These are phyloP conservation scores for Steinernema scapterisci DNA, from an alignment of 2,888 invertebrate genomes.

Conservation along the genomic window DNA sequence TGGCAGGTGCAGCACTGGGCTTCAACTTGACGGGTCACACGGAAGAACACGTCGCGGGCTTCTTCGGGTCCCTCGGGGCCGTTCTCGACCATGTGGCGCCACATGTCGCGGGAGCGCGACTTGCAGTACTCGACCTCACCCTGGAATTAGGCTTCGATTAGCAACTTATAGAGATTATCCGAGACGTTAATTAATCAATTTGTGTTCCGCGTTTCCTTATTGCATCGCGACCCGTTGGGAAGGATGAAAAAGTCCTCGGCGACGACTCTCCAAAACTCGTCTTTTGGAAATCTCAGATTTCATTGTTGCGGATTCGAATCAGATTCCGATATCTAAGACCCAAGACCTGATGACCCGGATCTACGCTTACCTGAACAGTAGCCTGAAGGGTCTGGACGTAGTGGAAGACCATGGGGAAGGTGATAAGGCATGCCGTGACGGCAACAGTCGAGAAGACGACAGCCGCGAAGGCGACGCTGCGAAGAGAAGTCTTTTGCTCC, in stretches of 20 bases:
- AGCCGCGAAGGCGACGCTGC: slow-evolving; percentile 64
- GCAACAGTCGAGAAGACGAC: slow-evolving; percentile 67
- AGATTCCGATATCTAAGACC: too few species aligned
- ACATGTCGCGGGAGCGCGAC: slow-evolving; percentile 57
- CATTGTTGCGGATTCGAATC: too few species aligned
- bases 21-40: slow-evolving; percentile 59
- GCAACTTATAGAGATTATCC: too few species aligned
- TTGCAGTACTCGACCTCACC: slow-evolving; percentile 61
- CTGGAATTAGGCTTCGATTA: too few species aligned
- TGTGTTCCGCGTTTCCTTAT: not conserved
- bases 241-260: not conserved
- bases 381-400: slow-evolving; percentile 68
- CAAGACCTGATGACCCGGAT: too few species aligned
- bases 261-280: not conserved
- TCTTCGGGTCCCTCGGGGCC: slow-evolving; percentile 50
- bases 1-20: slow-evolving; percentile 62
- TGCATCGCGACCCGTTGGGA: not conserved
- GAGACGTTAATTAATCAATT: not conserved
- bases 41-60: slow-evolving; percentile 51
- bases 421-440: slow-evolving; percentile 65
- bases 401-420: slow-evolving; percentile 67
- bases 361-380: slow-evolving; percentile 60
- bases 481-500: slow-evolving; percentile 46
- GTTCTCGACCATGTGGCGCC: slow-evolving; percentile 56
- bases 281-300: too few species aligned